A percentile compares a stretch with the other conserved stretches of the same genome.
phyloP scores from a whole-genome alignment of 2,797 vertebrate genomes.

The Danio aesculapii region DNA sequence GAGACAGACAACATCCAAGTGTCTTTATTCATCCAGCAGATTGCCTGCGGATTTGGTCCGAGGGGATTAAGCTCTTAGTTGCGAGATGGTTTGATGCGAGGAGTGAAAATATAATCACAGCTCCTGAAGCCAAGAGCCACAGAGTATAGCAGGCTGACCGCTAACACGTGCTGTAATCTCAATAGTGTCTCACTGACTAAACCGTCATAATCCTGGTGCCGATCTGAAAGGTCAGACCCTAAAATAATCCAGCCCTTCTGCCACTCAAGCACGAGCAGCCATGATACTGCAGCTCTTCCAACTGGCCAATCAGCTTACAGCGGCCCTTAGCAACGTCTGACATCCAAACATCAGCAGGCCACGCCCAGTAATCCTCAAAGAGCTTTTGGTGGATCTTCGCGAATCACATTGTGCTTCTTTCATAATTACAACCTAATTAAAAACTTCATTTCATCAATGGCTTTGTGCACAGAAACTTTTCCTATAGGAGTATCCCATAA shows the following conservation, averaged over 20 bases:
- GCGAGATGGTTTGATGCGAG: conserved; percentile 8
- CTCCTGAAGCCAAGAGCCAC: conserved; percentile 17
- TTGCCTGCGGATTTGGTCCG: conserved; percentile 6
- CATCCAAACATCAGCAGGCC: conserved; percentile 14
- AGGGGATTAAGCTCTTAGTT: background rate
- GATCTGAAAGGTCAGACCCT: conserved; percentile 69
- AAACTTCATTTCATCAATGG: background rate
- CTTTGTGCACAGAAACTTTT: background rate
- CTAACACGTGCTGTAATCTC: conserved; percentile 61
- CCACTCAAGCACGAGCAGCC: conserved; percentile 42
- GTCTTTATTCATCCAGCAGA: conserved; percentile 9
- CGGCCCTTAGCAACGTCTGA: background rate
- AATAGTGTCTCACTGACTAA: conserved; percentile 64
- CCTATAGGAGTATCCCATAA: background rate
- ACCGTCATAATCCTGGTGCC: conserved; percentile 73
- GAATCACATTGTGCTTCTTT: conserved; percentile 3
- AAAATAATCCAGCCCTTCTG: conserved; percentile 73
- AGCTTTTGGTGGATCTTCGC: conserved; percentile 25
- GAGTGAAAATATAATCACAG: conserved; percentile 21
- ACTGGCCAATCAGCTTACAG: conserved; percentile 10
- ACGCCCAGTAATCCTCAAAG: background rate
- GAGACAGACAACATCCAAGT: background rate
- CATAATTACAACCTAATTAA: background rate
- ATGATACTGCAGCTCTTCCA: background rate
- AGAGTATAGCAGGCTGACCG: conserved; percentile 3